Evolutionary conservation across 2,888 invertebrate species (phyloP).

Genomic region (Cryptocephalus primarius): DNA sequence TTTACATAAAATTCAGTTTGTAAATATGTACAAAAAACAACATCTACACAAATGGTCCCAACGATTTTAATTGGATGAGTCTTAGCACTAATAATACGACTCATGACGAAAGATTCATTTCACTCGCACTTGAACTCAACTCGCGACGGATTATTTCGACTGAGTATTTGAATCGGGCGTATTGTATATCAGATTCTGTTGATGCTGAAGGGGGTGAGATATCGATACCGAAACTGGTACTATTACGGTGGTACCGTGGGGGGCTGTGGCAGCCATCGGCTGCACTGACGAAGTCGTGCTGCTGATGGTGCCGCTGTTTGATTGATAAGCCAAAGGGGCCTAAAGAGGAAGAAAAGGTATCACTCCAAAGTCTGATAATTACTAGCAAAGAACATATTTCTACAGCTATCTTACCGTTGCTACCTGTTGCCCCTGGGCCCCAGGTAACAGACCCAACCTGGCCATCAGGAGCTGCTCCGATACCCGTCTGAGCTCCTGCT

Average conservation of each 20-base stretch:
- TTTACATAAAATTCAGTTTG: no score
- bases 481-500: conserved; percentile 73
- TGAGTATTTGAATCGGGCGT: conserved; percentile 24
- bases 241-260: conserved; percentile 9
- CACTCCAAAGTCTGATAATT: background rate
- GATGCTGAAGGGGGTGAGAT: conserved; percentile 10
- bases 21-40: no score
- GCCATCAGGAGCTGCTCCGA: conserved; percentile 81
- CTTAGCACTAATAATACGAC: no score
- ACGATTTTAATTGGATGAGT: no score
- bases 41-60: no score
- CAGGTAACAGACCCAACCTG: conserved; percentile 55
- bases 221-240: conserved; percentile 19
- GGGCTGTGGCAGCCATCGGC: conserved; percentile 14
- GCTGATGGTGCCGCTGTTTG: conserved; percentile 28
- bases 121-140: no score
- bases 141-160: no score
- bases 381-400: background rate
- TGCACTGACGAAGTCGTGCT: conserved; percentile 30
- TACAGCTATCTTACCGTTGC: conserved; percentile 2
- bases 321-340: conserved; percentile 10
- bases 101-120: no score
- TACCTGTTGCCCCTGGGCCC: conserved; percentile 8
- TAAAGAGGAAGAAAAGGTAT: conserved; percentile 2
- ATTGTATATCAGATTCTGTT: conserved; percentile 19